Conservation (phyloP, 1,140 invertebrate genomes). For the Carposina sasakii region DNA sequence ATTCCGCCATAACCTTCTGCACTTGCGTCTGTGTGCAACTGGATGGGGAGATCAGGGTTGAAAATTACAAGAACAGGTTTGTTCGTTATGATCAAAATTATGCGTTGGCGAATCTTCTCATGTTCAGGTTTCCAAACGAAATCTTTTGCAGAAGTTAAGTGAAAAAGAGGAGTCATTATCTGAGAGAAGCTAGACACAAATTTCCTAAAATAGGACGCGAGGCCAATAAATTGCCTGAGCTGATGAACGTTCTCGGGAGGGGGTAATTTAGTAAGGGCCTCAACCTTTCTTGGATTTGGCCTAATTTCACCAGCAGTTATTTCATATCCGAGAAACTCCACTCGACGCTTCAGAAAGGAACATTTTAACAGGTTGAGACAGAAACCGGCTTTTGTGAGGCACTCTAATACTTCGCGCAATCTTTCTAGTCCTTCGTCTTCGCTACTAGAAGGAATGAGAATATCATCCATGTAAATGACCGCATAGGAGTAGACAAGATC, state of each 20-base stretch:
- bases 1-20: too few relatives aligned
- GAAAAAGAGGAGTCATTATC: background rate
- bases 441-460: background rate
- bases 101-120: background rate
- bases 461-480: background rate
- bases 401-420: background rate
- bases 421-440: background rate
- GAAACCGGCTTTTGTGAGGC: background rate
- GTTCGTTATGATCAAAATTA: background rate
- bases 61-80: background rate
- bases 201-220: background rate
- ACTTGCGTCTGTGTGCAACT: background rate
- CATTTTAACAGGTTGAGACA: conserved; percentile 18
- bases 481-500: background rate
- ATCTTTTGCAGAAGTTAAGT: background rate
- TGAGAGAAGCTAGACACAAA: background rate
- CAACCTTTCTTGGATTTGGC: conserved; percentile 29
- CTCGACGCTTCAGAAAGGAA: conserved; percentile 21
- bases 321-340: conserved; percentile 27
- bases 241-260: background rate
- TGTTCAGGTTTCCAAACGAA: background rate
- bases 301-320: conserved; percentile 17
- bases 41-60: background rate
- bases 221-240: background rate
- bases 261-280: background rate